Conservation (phyloP, 2,888 invertebrate genomes). For the Harmothoe impar region DNA sequence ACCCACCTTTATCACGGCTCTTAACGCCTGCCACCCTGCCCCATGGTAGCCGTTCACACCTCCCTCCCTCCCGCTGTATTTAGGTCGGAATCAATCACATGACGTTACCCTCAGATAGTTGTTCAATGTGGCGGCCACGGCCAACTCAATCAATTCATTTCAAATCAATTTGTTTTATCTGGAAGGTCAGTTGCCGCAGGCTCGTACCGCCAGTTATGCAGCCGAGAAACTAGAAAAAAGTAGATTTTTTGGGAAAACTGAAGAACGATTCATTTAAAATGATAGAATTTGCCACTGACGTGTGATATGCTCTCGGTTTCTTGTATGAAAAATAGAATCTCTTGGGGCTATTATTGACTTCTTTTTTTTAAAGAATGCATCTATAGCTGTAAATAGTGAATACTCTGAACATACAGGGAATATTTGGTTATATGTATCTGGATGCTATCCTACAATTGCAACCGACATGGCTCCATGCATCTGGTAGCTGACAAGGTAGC, state of each 20-base stretch:
- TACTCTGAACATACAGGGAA: too few species aligned
- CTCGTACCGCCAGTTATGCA: not conserved
- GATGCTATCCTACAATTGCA: too few species aligned
- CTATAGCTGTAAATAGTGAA: too few species aligned
- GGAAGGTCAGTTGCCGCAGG: not conserved
- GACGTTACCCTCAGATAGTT: not conserved
- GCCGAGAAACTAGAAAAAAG: not conserved
- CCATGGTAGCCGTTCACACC: too few species aligned
- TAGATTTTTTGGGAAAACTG: not conserved
- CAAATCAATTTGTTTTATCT: not conserved
- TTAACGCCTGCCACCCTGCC: too few species aligned
- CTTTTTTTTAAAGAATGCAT: too few species aligned
- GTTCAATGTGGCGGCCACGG: slow-evolving; percentile 14
- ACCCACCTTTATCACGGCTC: too few species aligned
- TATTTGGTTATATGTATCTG: too few species aligned
- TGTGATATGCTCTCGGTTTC: too few species aligned
- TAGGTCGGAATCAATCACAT: slow-evolving; percentile 12
- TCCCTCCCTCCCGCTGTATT: not conserved
- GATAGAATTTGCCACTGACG: too few species aligned
- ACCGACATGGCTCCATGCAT: too few species aligned
- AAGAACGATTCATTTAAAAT: not conserved
- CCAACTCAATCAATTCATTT: not conserved
- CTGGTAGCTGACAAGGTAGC: too few species aligned
- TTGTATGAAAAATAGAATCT: not conserved
- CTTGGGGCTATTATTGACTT: not conserved